Percentiles rank a stretch among this genome's conserved stretches.
phyloP scores from a whole-genome alignment of 2,113 vertebrate genomes.

The Rhineura floridana region DNA sequence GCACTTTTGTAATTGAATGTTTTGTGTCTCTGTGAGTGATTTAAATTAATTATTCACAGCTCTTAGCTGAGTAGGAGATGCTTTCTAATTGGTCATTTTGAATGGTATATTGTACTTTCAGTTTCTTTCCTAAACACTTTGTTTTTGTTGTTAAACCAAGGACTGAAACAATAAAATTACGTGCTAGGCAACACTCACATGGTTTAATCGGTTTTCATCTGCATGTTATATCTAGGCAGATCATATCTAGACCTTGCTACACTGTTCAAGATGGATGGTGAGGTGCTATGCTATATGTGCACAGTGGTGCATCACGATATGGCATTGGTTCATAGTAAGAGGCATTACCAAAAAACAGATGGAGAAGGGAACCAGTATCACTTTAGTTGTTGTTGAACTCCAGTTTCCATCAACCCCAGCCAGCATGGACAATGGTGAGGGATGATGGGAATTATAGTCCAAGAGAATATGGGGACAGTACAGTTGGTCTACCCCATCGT shows the following conservation, averaged over 20 bases:
- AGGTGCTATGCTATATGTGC: not conserved
- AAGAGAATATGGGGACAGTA: not conserved
- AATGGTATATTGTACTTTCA: not conserved
- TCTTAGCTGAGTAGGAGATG: not conserved
- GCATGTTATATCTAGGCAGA: not conserved
- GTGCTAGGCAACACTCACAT: not conserved
- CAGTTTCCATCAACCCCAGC: no score
- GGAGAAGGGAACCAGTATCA: not conserved
- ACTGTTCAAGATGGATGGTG: not conserved
- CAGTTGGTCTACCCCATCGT: not conserved
- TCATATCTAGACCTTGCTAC: not conserved
- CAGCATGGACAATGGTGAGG: no score
- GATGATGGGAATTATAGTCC: no score
- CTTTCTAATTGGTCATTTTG: not conserved
- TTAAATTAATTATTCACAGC: not conserved
- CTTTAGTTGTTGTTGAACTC: no score
- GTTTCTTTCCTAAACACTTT: not conserved
- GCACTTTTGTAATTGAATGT: not conserved
- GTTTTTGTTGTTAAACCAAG: no score
- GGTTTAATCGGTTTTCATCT: not conserved
- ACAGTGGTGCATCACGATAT: no score
- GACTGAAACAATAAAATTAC: not conserved
- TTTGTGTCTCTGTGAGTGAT: not conserved
- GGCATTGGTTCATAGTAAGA: not conserved
- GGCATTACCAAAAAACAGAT: not conserved